phyloP scores from a whole-genome alignment of 2,888 invertebrate genomes.

The Octodonta nipae region DNA sequence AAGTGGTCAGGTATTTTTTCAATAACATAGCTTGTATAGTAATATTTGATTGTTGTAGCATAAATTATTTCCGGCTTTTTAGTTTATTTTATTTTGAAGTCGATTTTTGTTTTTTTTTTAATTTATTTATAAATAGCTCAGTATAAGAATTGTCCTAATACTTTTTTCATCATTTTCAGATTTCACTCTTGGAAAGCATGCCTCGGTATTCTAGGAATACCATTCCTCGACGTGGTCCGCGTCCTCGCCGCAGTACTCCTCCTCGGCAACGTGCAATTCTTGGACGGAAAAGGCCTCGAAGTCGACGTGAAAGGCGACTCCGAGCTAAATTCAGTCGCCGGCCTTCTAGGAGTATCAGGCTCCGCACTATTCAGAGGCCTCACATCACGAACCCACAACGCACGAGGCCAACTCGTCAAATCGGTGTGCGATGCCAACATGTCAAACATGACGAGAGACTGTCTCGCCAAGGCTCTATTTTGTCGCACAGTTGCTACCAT shows the following conservation, averaged over 20 bases:
- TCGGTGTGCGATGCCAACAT: conserved; percentile 73
- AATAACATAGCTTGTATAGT: too few relatives aligned
- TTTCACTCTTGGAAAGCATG: conserved; percentile 90
- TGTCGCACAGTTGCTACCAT: conserved; percentile 90
- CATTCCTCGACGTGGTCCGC: conserved; percentile 83
- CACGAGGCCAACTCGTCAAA: conserved; percentile 64
- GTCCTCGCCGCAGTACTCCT: conserved; percentile 81
- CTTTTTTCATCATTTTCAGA: conserved; percentile 35
- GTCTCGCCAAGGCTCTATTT: conserved; percentile 81
- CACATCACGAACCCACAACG: conserved; percentile 67
- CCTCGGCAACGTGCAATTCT: conserved; percentile 82
- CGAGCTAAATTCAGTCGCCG: conserved; percentile 76
- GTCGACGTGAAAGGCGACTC: conserved; percentile 69
- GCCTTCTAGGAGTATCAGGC: conserved; percentile 65
- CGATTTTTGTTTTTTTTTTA: too few relatives aligned
- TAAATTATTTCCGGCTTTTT: too few relatives aligned
- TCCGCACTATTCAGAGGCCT: conserved; percentile 67
- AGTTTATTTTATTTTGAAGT: too few relatives aligned
- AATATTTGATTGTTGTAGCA: too few relatives aligned
- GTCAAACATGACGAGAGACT: conserved; percentile 79
- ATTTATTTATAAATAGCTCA: too few relatives aligned
- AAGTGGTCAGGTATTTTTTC: too few relatives aligned
- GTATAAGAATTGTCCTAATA: neutral
- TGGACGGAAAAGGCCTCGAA: conserved; percentile 62
- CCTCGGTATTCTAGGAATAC: conserved; percentile 80